These are phyloP conservation scores for Ciconia maguari DNA, from an alignment of 2,113 vertebrate genomes.

Conservation along the genomic window DNA sequence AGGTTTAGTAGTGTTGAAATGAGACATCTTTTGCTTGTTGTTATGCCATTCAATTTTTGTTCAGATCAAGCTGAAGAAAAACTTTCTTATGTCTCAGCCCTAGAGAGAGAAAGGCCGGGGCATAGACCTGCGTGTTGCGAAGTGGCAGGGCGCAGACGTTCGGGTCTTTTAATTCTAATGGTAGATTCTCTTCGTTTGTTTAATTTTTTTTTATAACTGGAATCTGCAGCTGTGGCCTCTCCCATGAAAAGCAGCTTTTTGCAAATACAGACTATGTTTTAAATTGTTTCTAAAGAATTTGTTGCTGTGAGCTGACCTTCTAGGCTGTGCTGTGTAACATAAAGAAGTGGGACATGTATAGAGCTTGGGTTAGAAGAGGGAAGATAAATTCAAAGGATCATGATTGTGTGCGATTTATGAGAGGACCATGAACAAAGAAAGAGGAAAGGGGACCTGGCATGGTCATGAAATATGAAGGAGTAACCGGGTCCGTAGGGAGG, in stretches of 20 bases:
- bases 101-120: not conserved
- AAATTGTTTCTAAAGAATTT: not conserved
- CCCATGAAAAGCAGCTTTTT: not conserved
- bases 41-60: not conserved
- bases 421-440: not conserved
- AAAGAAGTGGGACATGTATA: not conserved
- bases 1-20: not conserved
- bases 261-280: not conserved
- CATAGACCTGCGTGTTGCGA: not conserved
- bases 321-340: not conserved
- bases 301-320: not conserved
- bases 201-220: not conserved
- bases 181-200: not conserved
- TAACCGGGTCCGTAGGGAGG: not conserved
- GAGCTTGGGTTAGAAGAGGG: not conserved
- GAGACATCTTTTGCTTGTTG: not conserved
- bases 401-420: not conserved
- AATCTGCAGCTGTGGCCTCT: not conserved
- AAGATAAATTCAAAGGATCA: not conserved
- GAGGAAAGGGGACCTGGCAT: not conserved
- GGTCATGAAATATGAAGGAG: not conserved
- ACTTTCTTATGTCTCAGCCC: not conserved
- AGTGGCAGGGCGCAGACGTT: not conserved
- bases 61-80: not conserved
- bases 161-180: not conserved